These are phyloP conservation scores for Allolobophora icterica DNA, from an alignment of 2,888 invertebrate species.

Conservation along the genomic window DNA sequence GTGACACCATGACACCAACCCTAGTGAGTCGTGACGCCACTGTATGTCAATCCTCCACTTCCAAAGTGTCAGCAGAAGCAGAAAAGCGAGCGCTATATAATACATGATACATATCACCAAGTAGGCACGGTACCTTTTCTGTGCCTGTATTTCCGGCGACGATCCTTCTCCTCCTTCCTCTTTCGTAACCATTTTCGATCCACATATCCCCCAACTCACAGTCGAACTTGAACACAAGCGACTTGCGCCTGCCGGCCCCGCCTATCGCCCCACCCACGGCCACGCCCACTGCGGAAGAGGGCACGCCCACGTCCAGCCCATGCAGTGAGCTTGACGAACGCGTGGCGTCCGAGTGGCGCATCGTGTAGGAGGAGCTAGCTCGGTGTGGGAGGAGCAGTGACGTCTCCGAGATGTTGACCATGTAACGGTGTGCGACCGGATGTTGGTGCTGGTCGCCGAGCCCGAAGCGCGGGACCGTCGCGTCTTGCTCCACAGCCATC, in stretches of 20 bases:
- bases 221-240: slow-evolving; percentile 43
- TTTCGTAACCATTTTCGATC: slow-evolving; percentile 48
- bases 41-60: no score
- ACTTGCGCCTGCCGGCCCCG: slow-evolving; percentile 21
- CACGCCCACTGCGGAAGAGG: background rate
- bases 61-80: background rate
- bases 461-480: slow-evolving; percentile 18
- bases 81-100: background rate
- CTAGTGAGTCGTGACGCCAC: no score
- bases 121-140: slow-evolving; percentile 17
- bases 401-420: slow-evolving; percentile 37
- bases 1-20: no score
- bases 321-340: slow-evolving; percentile 27
- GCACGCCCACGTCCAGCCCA: slow-evolving; percentile 22
- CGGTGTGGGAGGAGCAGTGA: slow-evolving; percentile 27
- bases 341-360: slow-evolving; percentile 17
- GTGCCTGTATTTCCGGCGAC: slow-evolving; percentile 30
- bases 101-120: background rate
- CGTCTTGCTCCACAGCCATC: background rate
- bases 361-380: slow-evolving; percentile 30
- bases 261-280: background rate
- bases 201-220: slow-evolving; percentile 60
- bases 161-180: slow-evolving; percentile 28
- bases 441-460: slow-evolving; percentile 33
- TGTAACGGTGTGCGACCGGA: slow-evolving; percentile 32